These are phyloP conservation scores for Dynastes maya DNA, from an alignment of 2,888 invertebrate species.

Conservation along the genomic window DNA sequence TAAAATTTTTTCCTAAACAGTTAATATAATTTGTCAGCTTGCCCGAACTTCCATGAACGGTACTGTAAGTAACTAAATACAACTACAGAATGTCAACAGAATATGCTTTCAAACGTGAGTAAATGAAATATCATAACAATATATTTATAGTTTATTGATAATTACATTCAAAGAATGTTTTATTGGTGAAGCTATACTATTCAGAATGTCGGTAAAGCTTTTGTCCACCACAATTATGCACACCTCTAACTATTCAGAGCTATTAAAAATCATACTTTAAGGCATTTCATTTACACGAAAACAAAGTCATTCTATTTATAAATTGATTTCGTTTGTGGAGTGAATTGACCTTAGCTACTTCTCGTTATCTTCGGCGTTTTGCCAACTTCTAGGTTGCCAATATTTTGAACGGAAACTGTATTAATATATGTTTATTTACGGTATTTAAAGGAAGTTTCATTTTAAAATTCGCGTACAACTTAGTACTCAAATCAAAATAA, in stretches of 20 bases:
- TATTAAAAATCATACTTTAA: neutral
- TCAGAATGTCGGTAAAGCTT: neutral
- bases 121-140: too few relatives aligned
- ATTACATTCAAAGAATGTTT: too few relatives aligned
- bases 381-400: conserved; percentile 12
- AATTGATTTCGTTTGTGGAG: neutral
- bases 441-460: neutral
- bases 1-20: too few relatives aligned
- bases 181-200: neutral
- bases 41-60: too few relatives aligned
- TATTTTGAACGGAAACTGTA: conserved; percentile 1
- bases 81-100: too few relatives aligned
- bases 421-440: neutral
- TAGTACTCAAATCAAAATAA: too few relatives aligned
- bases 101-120: too few relatives aligned
- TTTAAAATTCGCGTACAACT: too few relatives aligned
- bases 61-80: too few relatives aligned
- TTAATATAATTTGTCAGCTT: too few relatives aligned
- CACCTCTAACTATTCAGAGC: neutral
- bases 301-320: conserved; percentile 16
- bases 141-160: too few relatives aligned
- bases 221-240: neutral
- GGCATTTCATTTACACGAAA: neutral
- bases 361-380: neutral
- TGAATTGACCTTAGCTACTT: conserved; percentile 15